These are phyloP conservation scores for Tetragonula carbonaria DNA, from an alignment of 2,888 invertebrate species.

Conservation along the genomic window DNA sequence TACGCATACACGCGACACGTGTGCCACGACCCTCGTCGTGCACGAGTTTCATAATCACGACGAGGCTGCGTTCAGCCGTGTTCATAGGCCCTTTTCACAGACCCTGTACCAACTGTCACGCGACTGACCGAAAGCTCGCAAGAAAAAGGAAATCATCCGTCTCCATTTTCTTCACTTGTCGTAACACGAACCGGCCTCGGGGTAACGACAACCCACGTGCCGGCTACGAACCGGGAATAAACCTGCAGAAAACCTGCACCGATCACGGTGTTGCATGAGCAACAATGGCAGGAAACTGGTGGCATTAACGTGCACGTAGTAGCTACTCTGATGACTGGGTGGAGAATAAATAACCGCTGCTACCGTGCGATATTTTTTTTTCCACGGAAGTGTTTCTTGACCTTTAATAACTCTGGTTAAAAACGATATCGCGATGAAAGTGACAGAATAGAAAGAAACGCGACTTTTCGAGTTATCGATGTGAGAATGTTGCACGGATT, in stretches of 20 bases:
- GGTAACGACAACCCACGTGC: background rate
- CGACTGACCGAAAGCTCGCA: constrained; percentile 56
- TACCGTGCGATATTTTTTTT: background rate
- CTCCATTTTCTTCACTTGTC: constrained; percentile 70
- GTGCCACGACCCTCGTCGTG: constrained; percentile 56
- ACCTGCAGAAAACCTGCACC: constrained; percentile 27
- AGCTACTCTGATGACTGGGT: background rate
- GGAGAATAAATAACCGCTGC: background rate
- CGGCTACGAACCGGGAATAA: background rate
- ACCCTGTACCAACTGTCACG: constrained; percentile 61
- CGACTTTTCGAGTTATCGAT: no score
- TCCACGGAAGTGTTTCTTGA: background rate
- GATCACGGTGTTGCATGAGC: constrained; percentile 26
- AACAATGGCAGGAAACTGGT: constrained; percentile 3
- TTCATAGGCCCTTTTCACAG: constrained; percentile 57
- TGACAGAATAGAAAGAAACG: no score
- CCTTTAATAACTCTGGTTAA: background rate
- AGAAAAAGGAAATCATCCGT: constrained; percentile 73
- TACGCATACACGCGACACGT: constrained; percentile 50
- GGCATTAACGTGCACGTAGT: constrained; percentile 9
- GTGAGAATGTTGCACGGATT: no score
- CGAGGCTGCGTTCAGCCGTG: constrained; percentile 64
- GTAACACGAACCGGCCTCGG: constrained; percentile 47
- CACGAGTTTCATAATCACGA: constrained; percentile 72
- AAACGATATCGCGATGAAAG: background rate